Percentiles rank a stretch among this genome's conserved stretches.
These are phyloP conservation scores for Todus mexicanus DNA, from an alignment of 2,797 vertebrate genomes.

Conservation along the genomic window DNA sequence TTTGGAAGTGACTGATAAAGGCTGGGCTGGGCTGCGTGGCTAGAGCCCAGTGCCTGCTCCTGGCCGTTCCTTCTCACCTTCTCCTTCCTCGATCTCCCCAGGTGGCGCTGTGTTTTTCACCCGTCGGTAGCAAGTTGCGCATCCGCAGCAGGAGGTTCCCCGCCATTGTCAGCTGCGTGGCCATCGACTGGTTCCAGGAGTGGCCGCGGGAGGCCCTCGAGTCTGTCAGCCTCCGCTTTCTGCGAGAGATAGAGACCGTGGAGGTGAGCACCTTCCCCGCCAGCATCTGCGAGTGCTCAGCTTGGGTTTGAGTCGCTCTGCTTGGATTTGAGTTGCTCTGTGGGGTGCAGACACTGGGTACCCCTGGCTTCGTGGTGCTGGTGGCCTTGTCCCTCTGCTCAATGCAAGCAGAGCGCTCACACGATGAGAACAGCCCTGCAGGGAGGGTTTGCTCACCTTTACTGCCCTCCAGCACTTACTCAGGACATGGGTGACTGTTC, in stretches of 20 bases:
- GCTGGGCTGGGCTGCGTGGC: rapidly evolving
- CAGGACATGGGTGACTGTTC: neutral
- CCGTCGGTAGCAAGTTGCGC: conserved; percentile 85
- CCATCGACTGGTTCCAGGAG: conserved; percentile 92
- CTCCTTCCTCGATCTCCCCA: conserved; percentile 10
- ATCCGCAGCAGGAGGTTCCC: conserved; percentile 90
- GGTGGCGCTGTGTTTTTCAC: conserved; percentile 93
- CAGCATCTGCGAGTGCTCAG: neutral
- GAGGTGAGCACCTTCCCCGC: conserved; percentile 74
- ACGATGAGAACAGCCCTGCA: rapidly evolving
- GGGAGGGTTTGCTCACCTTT: neutral
- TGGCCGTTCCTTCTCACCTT: neutral
- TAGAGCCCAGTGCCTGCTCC: neutral
- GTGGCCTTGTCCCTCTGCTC: neutral
- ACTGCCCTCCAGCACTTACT: rapidly evolving
- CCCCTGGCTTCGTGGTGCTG: rapidly evolving
- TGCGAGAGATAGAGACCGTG: conserved; percentile 81
- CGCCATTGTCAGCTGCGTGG: conserved; percentile 84
- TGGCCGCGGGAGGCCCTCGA: conserved; percentile 91
- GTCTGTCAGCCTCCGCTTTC: conserved; percentile 90
- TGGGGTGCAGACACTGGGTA: rapidly evolving
- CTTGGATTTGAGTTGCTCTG: neutral
- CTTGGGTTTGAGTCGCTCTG: neutral
- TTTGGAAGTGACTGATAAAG: neutral
- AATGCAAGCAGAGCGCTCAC: neutral